Conservation (phyloP, 2,797 vertebrate genomes). For the Anableps anableps region DNA sequence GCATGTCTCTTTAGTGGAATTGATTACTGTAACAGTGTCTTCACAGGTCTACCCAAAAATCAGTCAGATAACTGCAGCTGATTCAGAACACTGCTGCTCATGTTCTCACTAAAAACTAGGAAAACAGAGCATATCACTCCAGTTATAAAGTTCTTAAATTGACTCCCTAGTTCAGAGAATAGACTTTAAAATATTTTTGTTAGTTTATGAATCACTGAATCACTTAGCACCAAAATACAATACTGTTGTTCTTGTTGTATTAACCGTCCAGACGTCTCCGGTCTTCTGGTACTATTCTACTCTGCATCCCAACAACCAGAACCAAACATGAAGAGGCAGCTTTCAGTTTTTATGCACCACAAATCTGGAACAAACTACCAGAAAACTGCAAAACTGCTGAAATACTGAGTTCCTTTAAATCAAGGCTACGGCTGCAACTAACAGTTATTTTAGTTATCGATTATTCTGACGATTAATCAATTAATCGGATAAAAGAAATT, state of each 20-base stretch:
- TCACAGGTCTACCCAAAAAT: not conserved
- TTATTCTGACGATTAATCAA: too few relatives aligned
- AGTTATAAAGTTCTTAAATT: too few relatives aligned
- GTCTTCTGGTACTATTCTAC: not conserved
- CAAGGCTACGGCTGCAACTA: not conserved
- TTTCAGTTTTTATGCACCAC: not conserved
- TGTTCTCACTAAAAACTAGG: not conserved
- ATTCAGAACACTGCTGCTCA: too few relatives aligned
- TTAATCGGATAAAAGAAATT: too few relatives aligned
- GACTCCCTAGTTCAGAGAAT: too few relatives aligned
- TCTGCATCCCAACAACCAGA: not conserved
- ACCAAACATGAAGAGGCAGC: not conserved
- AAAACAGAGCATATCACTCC: too few relatives aligned
- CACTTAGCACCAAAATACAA: not conserved
- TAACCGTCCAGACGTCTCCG: not conserved
- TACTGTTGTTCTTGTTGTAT: not conserved
- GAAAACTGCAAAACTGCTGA: not conserved
- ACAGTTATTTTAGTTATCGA: too few relatives aligned
- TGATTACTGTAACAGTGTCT: not conserved
- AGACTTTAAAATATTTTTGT: not conserved
- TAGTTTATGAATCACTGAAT: not conserved
- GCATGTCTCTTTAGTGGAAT: not conserved
- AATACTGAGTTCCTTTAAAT: not conserved
- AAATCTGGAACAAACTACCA: too few relatives aligned
- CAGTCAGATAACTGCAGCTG: too few relatives aligned